Evolutionary conservation across 2,797 vertebrate genomes (phyloP).

Genomic region (Myotis findleyi): DNA sequence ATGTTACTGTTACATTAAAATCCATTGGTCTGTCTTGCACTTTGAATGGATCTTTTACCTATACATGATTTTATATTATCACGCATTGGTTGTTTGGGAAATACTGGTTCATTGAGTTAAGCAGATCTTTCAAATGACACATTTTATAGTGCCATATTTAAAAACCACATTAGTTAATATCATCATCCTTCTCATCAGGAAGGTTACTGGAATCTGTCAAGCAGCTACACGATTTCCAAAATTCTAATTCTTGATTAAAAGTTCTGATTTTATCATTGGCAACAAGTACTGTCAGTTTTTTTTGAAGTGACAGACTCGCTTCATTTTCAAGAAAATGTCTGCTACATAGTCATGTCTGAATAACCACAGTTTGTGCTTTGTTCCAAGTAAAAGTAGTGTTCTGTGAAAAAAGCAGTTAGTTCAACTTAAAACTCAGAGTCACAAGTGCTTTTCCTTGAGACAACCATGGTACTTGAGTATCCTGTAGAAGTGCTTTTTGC

Average conservation of each 20-base stretch:
- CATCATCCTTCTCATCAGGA: constrained; percentile 39
- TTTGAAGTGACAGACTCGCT: constrained; percentile 65
- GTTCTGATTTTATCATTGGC: constrained; percentile 60
- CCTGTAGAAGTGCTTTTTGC: constrained; percentile 1
- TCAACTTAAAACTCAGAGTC: constrained; percentile 29
- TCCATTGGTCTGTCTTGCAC: neutral
- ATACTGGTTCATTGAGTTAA: constrained; percentile 36
- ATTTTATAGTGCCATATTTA: constrained; percentile 37
- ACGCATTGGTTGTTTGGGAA: constrained; percentile 31
- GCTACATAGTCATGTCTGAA: constrained; percentile 58
- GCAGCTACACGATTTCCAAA: constrained; percentile 47
- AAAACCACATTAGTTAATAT: constrained; percentile 8
- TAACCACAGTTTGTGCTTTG: constrained; percentile 55
- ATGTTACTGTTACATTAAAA: constrained; percentile 45
- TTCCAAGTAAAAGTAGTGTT: constrained; percentile 56
- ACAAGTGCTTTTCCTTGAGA: constrained; percentile 50
- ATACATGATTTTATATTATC: neutral
- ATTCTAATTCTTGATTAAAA: constrained; percentile 67
- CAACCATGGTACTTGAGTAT: neutral
- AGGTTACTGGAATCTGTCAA: constrained; percentile 26
- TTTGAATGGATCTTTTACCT: constrained; percentile 25
- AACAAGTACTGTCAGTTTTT: constrained; percentile 57
- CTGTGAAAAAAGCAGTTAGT: constrained; percentile 38
- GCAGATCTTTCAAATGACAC: constrained; percentile 20
- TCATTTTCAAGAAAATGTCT: constrained; percentile 71